Evolutionary conservation across 2,888 invertebrate genomes (phyloP), one percentile per base, ranked within the genome.

Genomic region (Conchocele bisecta): DNA sequence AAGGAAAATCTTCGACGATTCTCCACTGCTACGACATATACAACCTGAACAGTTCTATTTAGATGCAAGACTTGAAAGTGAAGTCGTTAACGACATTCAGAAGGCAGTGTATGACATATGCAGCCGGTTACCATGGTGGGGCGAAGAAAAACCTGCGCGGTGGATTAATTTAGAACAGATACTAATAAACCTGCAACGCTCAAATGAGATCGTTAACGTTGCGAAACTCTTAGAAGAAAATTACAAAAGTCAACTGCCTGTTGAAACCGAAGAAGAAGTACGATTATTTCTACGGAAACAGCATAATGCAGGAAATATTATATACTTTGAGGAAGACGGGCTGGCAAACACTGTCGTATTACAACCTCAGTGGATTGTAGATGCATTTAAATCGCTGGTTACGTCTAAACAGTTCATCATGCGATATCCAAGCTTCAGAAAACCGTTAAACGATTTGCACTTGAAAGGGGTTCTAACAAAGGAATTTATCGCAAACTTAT

Each of bases 11-110:
- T 65, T 65, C 44, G 60, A 46, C 11, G 44, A 39, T 2, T 54
- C 65, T 1, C 50, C 60, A 1, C 41, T 50, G 17, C n/a, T 53
- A 41, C 54, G 66, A n/a, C 71, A 71, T 29, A 71, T 71, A 9
- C 60, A 66, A n/a, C 33, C 46, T 11, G 28, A 61, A 15, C 29
- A 56, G 3, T 29, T 48, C 66, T 71, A 31, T 22, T 5, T 48
- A n/a, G 28, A 28, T 15, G 31, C 28, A 15, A 48, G 29, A 3
- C 5, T 9, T 26, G 48, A 48, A 13, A 17, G n/a, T 13, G 4
- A 3, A 13, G 28, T 29, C 28, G 31, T 48, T 13, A 2, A 3
- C n/a, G 7, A 15, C 7, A 9, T 48, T 15, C 7, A 26, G n/a
- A 28, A 26, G 2, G 13, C n/a, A 3, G 31, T 48, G n/a, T 48